These are phyloP conservation scores for Piscicola geometra DNA, from an alignment of 2,888 invertebrate genomes.

Conservation along the genomic window DNA sequence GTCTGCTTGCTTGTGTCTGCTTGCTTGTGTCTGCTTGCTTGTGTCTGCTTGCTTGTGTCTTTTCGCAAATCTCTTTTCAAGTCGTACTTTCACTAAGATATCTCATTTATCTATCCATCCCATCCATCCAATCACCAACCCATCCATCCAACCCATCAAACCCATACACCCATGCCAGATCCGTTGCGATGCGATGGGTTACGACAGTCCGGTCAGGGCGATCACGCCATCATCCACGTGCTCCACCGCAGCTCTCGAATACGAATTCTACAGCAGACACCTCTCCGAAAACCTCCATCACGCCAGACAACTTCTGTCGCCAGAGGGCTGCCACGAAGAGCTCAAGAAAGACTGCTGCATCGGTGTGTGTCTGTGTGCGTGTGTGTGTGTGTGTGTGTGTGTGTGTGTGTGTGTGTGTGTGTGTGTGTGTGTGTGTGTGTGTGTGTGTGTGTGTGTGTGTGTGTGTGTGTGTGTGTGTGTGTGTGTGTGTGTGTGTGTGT, in stretches of 20 bases:
- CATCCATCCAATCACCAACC: background rate
- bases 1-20: no score
- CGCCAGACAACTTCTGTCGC: conserved; percentile 4
- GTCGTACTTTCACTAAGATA: no score
- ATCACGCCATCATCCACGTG: conserved; percentile 29
- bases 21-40: no score
- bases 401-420: conserved; percentile 15
- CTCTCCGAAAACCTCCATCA: background rate
- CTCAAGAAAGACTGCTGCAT: conserved; percentile 34
- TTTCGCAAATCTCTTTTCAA: no score
- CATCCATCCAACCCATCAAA: conserved; percentile 5
- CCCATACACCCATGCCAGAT: conserved; percentile 43
- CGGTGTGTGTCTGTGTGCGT: conserved; percentile 1
- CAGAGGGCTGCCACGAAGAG: conserved; percentile 23
- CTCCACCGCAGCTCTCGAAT: conserved; percentile 32
- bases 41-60: no score
- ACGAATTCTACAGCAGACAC: background rate
- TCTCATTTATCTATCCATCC: no score
- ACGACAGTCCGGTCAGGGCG: conserved; percentile 45
- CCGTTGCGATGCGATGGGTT: conserved; percentile 54
- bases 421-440: conserved; percentile 14
- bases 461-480: conserved; percentile 4
- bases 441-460: background rate
- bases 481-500: conserved; percentile 16
- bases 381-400: conserved; percentile 15